Evolutionary conservation across 2,797 vertebrate species (phyloP), one percentile per base, ranked within the genome.

Genomic region (Aulostomus chinensis): DNA sequence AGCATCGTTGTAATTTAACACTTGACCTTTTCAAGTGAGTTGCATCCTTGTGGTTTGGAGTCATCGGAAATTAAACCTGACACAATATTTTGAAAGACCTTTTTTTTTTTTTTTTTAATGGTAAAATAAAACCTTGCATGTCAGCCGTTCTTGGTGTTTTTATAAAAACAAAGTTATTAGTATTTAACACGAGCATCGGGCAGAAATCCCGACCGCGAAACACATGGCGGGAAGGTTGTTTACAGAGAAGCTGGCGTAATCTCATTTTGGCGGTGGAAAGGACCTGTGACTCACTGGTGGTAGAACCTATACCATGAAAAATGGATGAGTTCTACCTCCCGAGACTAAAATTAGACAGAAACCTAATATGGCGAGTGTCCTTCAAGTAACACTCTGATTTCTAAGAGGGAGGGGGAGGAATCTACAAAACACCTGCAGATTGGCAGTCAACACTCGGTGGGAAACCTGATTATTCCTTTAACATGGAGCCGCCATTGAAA

Each of bases 291-390:
- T 65, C 58, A 45, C 47, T 36, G 53, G 35, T 54, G 59, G 75
- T 68, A n/a, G 59, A 73, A 80, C 55, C 52, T 73, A 64, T 47
- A 73, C 50, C 81, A 87, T 89, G 68, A 85, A 89, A 88, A 86
- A 88, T 88, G 78, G 79, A 89, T 87, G 84, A 86, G 78, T 65
- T 79, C 78, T 40, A 65, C 76, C 78, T 82, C 68, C 45, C 2
- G 24, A 69, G 74, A 86, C 82, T 82, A 87, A 86, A 87, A 85
- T 84, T 83, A 89, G 82, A 82, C 68, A 70, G 86, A 66, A 86
- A 88, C 74, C 55, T 72, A 71, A 86, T 78, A 84, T 64, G 58
- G 47, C 2, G 64, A 65, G 58, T 78, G 85, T 83, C 87, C 85
- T 89, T 86, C 82, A 85, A 81, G 68, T 72, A 78, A 69, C 80